These are phyloP conservation scores for Strigamia crassipes DNA, from an alignment of 2,888 invertebrate species.

Conservation along the genomic window DNA sequence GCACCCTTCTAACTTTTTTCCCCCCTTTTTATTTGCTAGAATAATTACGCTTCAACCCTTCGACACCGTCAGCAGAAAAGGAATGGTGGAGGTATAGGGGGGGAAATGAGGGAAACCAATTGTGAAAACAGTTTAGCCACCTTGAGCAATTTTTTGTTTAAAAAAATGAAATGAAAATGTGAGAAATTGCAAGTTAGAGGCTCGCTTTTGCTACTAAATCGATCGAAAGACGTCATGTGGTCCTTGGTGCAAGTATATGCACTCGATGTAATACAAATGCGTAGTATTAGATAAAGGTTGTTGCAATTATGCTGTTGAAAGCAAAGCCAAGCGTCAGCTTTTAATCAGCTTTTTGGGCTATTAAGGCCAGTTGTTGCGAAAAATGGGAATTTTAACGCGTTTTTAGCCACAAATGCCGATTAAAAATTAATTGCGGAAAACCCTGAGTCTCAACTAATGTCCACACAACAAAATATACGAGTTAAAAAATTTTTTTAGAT, in stretches of 20 bases:
- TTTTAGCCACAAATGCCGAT: background rate
- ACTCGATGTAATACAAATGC: too few relatives aligned
- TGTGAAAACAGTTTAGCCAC: background rate
- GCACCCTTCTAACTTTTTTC: conserved; percentile 29
- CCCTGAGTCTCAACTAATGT: background rate
- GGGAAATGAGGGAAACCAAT: background rate
- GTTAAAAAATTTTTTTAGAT: too few relatives aligned
- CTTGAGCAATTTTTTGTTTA: background rate
- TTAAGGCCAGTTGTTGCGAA: background rate
- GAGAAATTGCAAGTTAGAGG: background rate
- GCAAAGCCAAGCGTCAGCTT: background rate
- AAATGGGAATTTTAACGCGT: background rate
- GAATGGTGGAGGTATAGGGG: background rate
- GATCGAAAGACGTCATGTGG: background rate
- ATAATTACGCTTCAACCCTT: conserved; percentile 23
- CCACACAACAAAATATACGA: background rate
- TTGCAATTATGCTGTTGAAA: background rate
- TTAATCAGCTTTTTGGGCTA: background rate
- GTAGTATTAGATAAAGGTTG: background rate
- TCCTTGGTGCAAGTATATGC: background rate
- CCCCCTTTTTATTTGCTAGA: background rate
- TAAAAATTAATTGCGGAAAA: background rate
- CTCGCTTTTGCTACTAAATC: background rate
- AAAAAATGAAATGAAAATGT: background rate
- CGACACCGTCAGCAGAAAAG: conserved; percentile 13